Evolutionary conservation across 1,140 invertebrate genomes (phyloP), one percentile per base, ranked within the genome.

Genomic region (Pseudomyrmex flavicornis): DNA sequence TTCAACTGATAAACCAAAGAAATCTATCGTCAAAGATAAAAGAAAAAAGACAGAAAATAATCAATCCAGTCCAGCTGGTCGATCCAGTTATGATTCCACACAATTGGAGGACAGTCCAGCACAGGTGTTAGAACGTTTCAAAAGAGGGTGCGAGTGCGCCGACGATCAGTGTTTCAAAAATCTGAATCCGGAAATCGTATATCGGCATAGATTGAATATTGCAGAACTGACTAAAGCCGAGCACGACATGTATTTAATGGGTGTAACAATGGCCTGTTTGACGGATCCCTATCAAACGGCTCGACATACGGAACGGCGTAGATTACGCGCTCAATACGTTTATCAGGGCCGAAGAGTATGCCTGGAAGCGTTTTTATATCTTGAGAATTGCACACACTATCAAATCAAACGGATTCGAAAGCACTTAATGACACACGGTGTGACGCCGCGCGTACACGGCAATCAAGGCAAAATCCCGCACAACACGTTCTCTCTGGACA

Each of bases 401-500:
- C 97, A 97, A 90, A 93, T 97, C 26, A 97, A 97, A 91, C 93
- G 96, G 63, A 97, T 97, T 84, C 93, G 97, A 82, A 97, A 97
- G 89, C 97, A 97, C 92, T 95, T 97, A 1, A 96, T 97, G 95
- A 96, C 96, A 0, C 97, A 97, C 90, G 97, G 97, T 13, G 97
- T 97, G 0, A 96, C 96, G 0, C 97, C 97, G 0, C 93, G 97
- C 65, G 96, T 97, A 56, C 97, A 97, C 92, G 97, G 97, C 2
- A 97, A 97, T 92, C 96, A 97, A 83, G 96, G 97, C 5, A 97
- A 97, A 94, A 96, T 97, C 90, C 97, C 97, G n/a, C 97, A 97
- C 86, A 97, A 97, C 91, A 97, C 97, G 1, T 97, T 97, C 89
- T 96, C 97, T 8, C 93, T 97, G 26, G 96, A 97, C 89, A 97